A percentile compares a stretch with the other conserved stretches of the same genome.
Conservation (phyloP, 2,797 vertebrate species). For the Notolepis coatsorum region DNA sequence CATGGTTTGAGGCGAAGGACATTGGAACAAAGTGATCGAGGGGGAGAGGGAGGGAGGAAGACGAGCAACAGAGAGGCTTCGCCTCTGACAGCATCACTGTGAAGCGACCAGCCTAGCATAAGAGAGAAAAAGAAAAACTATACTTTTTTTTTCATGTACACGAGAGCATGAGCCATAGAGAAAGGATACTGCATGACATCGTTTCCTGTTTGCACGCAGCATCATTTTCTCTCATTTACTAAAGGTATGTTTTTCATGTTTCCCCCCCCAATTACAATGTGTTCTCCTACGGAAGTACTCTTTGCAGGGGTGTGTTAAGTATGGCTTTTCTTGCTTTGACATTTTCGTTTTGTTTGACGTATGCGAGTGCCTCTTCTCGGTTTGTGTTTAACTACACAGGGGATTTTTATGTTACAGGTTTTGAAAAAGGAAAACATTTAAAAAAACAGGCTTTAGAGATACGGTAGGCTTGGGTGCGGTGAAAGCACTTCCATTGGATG, state of each 20-base stretch:
- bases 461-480: conserved; percentile 74
- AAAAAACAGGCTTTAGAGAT: conserved; percentile 44
- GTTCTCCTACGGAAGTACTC: conserved; percentile 60
- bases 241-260: conserved; percentile 86
- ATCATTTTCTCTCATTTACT: conserved; percentile 77
- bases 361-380: conserved; percentile 44
- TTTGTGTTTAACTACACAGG: conserved; percentile 61
- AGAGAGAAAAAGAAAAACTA: conserved; percentile 65
- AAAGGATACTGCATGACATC: conserved; percentile 82
- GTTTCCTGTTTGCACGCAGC: conserved; percentile 67
- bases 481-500: conserved; percentile 53
- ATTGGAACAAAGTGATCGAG: conserved; percentile 79
- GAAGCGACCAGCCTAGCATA: conserved; percentile 81
- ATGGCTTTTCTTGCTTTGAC: conserved; percentile 72
- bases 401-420: conserved; percentile 46
- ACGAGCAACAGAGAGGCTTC: conserved; percentile 84
- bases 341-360: conserved; percentile 71
- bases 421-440: conserved; percentile 29
- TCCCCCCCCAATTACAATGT: conserved; percentile 58
- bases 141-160: conserved; percentile 80
- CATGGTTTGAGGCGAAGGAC: conserved; percentile 73
- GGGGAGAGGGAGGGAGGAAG: conserved; percentile 79
- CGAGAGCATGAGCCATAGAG: conserved; percentile 79
- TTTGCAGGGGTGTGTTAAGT: conserved; percentile 53
- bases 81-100: conserved; percentile 87